A percentile compares a stretch with the other conserved stretches of the same genome.
phyloP scores from a whole-genome alignment of 2,888 invertebrate genomes.

The Argyresthia albistria region DNA sequence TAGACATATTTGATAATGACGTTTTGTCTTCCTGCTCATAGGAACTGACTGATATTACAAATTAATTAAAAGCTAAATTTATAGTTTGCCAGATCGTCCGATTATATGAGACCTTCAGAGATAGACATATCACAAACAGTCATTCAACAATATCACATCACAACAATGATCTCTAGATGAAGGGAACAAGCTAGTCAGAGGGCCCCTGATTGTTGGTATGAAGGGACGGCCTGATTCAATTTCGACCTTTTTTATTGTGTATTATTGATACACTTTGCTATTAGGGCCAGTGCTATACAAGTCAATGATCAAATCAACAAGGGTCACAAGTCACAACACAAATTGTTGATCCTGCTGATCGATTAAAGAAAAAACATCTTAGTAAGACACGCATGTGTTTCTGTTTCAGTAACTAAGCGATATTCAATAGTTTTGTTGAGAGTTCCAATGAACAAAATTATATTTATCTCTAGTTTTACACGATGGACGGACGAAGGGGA shows the following conservation, averaged over 20 bases:
- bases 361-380: too few species aligned
- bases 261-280: slow-evolving; percentile 58
- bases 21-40: neutral
- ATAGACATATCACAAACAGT: slow-evolving; percentile 7
- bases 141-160: neutral
- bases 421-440: too few species aligned
- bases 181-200: slow-evolving; percentile 22
- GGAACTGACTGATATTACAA: neutral
- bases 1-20: slow-evolving; percentile 2
- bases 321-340: slow-evolving; percentile 25
- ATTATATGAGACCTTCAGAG: slow-evolving; percentile 3
- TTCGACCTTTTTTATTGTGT: slow-evolving; percentile 59
- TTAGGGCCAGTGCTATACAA: slow-evolving; percentile 38
- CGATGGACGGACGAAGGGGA: too few species aligned
- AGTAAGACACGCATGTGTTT: too few species aligned
- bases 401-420: too few species aligned
- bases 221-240: slow-evolving; percentile 52
- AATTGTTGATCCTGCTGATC: neutral
- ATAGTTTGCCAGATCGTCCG: too few species aligned
- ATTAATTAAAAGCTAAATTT: too few species aligned
- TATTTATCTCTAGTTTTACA: too few species aligned
- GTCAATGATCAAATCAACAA: slow-evolving; percentile 22
- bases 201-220: neutral
- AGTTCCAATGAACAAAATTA: too few species aligned
- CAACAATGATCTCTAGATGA: slow-evolving; percentile 12